Conservation (phyloP, 2,113 vertebrate genomes). For the Pycnonotus jocosus region DNA sequence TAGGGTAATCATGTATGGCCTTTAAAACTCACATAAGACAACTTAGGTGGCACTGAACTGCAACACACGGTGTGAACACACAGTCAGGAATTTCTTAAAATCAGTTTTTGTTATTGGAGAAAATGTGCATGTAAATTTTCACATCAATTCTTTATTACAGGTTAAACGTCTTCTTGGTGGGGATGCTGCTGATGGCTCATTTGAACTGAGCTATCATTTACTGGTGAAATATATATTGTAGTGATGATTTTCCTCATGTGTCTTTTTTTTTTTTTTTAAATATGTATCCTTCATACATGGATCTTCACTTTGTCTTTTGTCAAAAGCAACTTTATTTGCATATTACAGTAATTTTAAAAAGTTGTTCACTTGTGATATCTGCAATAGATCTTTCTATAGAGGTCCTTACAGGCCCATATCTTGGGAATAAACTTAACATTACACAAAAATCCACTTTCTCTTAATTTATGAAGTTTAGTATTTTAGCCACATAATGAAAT, state of each 20-base stretch:
- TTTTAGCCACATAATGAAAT: not conserved
- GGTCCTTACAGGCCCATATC: not conserved
- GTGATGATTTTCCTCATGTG: not conserved
- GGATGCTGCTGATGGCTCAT: not conserved
- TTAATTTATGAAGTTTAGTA: not conserved
- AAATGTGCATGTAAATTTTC: not conserved
- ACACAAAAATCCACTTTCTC: not conserved
- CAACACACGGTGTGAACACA: not conserved
- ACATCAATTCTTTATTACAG: not conserved
- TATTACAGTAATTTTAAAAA: not conserved
- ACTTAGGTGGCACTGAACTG: not conserved
- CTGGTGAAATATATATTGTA: not conserved
- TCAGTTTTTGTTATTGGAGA: not conserved
- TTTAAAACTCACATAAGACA: not conserved
- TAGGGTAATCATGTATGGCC: not conserved
- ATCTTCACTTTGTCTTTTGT: not conserved
- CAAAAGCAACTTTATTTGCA: slow-evolving; percentile 31
- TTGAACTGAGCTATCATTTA: not conserved
- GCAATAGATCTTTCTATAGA: slow-evolving; percentile 18
- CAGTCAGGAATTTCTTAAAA: not conserved
- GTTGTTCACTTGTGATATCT: slow-evolving; percentile 2
- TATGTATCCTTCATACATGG: not conserved
- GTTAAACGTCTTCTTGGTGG: not conserved
- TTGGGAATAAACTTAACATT: not conserved
- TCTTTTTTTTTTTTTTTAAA: not conserved